These are phyloP conservation scores for Myotis pilosus DNA, from an alignment of 2,797 vertebrate species.

Conservation along the genomic window DNA sequence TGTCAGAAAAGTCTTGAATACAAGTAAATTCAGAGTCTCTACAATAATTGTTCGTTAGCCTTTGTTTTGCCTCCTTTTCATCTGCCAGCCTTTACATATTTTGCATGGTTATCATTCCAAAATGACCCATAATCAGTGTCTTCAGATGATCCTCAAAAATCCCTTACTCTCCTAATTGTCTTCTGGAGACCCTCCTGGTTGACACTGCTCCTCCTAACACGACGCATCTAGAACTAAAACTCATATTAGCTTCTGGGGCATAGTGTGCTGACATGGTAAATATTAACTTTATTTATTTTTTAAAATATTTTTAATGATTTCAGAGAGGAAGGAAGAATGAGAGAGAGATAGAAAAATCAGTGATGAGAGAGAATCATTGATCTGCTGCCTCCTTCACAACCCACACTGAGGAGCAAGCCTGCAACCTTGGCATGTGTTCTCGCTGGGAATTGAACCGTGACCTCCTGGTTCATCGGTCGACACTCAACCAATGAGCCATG, in stretches of 20 bases:
- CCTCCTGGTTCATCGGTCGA: too few species aligned
- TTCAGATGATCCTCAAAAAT: neutral
- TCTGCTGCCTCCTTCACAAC: too few species aligned
- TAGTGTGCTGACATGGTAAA: neutral
- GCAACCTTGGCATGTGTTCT: too few species aligned
- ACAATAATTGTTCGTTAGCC: neutral
- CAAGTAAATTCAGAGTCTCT: neutral
- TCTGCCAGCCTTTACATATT: neutral
- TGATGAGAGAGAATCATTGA: too few species aligned
- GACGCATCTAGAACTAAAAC: neutral
- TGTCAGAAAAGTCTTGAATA: slow-evolving; percentile 13
- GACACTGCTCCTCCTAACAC: neutral
- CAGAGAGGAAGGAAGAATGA: too few species aligned
- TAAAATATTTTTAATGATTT: too few species aligned
- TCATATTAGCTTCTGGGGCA: neutral
- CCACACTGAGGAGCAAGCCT: too few species aligned
- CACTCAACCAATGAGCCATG: too few species aligned
- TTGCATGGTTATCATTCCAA: neutral
- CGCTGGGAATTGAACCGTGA: too few species aligned
- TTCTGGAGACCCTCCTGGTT: neutral
- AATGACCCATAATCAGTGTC: neutral
- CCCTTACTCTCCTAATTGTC: neutral
- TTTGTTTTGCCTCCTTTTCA: neutral
- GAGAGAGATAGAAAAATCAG: too few species aligned
- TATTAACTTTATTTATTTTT: neutral